Conservation (phyloP, 2,888 invertebrate genomes). For the Ashinkailepas kermadecensis region DNA sequence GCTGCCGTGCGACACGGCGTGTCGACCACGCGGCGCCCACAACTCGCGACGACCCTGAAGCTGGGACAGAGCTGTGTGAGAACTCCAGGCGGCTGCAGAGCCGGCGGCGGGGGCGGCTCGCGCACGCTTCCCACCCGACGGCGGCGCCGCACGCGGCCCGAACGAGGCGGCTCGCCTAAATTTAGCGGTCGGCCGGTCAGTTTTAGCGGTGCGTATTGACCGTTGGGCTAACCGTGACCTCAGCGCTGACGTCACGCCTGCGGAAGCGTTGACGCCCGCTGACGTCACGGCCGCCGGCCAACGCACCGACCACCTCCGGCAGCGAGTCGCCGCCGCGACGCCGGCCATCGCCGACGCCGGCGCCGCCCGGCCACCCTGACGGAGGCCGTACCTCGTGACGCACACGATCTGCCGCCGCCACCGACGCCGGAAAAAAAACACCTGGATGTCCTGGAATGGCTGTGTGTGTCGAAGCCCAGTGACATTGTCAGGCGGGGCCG, state of each 20-base stretch:
- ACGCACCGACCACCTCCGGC: conserved; percentile 1
- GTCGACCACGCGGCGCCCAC: no score
- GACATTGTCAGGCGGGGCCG: no score
- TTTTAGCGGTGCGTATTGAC: not conserved
- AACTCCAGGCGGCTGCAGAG: no score
- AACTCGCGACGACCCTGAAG: no score
- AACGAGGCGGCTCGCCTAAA: not conserved
- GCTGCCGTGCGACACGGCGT: no score
- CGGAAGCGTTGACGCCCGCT: conserved; percentile 2
- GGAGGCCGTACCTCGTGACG: not conserved
- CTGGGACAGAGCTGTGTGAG: no score
- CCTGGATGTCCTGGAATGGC: no score
- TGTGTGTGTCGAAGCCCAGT: no score
- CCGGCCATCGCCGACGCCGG: not conserved
- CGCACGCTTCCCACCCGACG: no score
- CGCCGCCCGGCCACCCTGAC: not conserved
- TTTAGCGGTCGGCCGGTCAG: not conserved
- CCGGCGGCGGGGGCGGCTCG: not conserved
- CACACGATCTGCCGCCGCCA: not conserved
- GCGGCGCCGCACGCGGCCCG: no score
- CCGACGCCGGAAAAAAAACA: no score
- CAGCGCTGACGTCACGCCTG: not conserved
- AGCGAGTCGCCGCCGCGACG: not conserved
- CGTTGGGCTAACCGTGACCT: conserved; percentile 10
- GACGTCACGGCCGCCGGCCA: not conserved